A percentile compares a stretch with the other conserved stretches of the same genome.
Conservation (phyloP, 2,888 invertebrate species). For the Dasypolia templi region DNA sequence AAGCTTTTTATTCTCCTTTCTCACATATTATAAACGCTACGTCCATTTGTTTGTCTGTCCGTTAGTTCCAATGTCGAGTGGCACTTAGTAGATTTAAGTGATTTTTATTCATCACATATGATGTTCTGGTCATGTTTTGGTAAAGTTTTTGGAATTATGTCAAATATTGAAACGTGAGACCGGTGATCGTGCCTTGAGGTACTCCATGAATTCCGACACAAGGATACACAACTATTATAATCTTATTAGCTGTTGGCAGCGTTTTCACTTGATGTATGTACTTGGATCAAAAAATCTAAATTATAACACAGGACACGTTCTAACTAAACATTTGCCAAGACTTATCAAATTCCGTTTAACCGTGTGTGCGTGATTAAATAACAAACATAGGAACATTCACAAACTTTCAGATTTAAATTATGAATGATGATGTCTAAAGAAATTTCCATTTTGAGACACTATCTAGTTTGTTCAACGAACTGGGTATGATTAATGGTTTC, state of each 20-base stretch:
- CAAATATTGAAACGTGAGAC: not conserved
- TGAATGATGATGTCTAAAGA: constrained; percentile 1
- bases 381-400: not conserved
- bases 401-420: not conserved
- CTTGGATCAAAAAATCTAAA: not conserved
- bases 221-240: not conserved
- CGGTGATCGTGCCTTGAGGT: not conserved
- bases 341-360: not conserved
- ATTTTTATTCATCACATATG: not conserved
- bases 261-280: not conserved
- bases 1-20: constrained; percentile 2
- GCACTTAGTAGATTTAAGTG: not conserved
- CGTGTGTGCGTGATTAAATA: not conserved
- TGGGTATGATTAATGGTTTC: constrained; percentile 35
- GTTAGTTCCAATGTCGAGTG: not conserved
- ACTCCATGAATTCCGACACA: not conserved
- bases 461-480: constrained; percentile 37
- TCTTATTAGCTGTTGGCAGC: not conserved
- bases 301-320: not conserved
- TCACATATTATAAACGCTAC: not conserved
- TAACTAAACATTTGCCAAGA: too few relatives aligned
- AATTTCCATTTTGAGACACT: constrained; percentile 33
- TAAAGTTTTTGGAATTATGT: not conserved
- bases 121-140: not conserved
- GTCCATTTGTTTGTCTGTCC: not conserved